Evolutionary conservation across 2,113 vertebrate species (phyloP), one percentile per base, ranked within the genome.

Genomic region (Poeciliopsis prolifica): DNA sequence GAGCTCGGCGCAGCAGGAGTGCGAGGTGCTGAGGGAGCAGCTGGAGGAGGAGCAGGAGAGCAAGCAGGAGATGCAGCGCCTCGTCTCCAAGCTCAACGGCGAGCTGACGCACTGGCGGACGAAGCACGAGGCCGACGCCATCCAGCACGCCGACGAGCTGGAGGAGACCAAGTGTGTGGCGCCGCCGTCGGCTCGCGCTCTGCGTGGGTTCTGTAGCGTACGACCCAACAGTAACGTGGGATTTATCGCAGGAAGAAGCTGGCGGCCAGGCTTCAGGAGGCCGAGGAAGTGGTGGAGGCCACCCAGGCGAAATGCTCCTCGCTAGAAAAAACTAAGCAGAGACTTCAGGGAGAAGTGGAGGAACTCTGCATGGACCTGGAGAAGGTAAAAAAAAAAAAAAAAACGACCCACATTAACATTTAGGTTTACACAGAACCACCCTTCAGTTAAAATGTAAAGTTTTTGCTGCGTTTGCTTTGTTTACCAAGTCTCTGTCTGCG

Each of bases 11-110:
- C 91, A 87, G 73, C 93, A 95, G 83, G 93, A 95, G 83, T 87
- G 86, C 22, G 93, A 94, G 72, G 85, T 83, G 30, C 82, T 95
- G 79, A 95, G 92, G 91, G 95, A 96, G 84, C 95, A 96, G 87
- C 88, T 96, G 76, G 95, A 96, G 81, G 95, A 96, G 84, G 95
- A 96, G 90, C 93, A 95, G 89, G 95, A 96, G 90, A 94, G 94
- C 88, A 95, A 94, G 79, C 90, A 91, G 72, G 95, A 96, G 88
- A 93, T 96, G 70, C 95, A 96, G 92, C 87, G 95, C 2, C 93
- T 94, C 2, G 87, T 96, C 60, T 95, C 95, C 84, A 95, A 95
- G 61, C 94, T 96, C 79, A 96, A 95, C 91, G 93, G 91, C 1
- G 95, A 96, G 67, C 90, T 91, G 70, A 95, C 94, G 1, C 93